Evolutionary conservation across 2,797 vertebrate genomes (phyloP), one percentile per base, ranked within the genome.

Genomic region (Eptatretus atami): DNA sequence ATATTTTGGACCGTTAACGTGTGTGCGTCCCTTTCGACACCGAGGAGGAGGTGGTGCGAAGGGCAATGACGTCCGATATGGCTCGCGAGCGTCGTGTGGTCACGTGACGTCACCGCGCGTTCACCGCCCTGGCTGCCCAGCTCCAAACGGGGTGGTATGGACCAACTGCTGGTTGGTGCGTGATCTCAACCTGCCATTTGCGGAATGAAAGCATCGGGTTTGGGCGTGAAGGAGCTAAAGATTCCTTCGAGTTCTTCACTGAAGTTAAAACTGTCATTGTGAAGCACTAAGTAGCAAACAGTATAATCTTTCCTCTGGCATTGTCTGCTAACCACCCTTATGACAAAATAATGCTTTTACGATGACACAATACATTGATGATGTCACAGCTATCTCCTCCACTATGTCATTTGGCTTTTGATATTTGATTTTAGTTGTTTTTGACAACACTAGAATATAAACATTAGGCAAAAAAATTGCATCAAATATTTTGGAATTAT

Each of bases 101-200:
- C 90, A 15, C 63, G 69, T 55, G 76, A 82, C 0, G 81, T 92
- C 67, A 83, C 80, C 1, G n/a, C 78, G 76, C 0, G 67, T 86
- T 63, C 86, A 94, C 72, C 72, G 86, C 1, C n/a, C 74, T 95
- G 68, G 84, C 86, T 54, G 76, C 67, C 72, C 75, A 66, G 63
- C 67, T 98, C 3, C 81, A 93, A 68, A 71, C 82, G 0, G 90
- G 92, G 64, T 90, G 70, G 82, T 98, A 66, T 98, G 90, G 88
- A 82, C 81, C 74, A 96, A 98, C 74, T 95, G 87, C 73, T 96
- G 90, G 92, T 75, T 94, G 64, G 71, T 94, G 70, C 78, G 90
- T 65, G 88, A 96, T 69, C 76, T 93, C 68, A 96, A 92, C 69
- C 77, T 98, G 69, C 92, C 92, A 1, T 98, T 98, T 13, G 92